A percentile compares a stretch with the other conserved stretches of the same genome.
Evolutionary conservation across 2,888 invertebrate species (phyloP).

Genomic region (Hipparchia semele): DNA sequence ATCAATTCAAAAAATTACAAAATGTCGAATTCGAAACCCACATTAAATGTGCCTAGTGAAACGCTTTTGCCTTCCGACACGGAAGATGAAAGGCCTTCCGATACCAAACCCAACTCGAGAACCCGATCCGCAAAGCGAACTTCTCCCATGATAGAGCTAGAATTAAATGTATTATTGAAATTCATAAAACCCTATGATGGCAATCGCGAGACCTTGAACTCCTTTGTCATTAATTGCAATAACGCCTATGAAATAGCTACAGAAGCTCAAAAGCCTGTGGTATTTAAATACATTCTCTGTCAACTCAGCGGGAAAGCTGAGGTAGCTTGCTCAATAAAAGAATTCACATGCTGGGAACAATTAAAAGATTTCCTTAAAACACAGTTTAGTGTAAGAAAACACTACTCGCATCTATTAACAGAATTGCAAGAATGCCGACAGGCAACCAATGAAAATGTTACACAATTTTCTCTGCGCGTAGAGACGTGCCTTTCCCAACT

Average conservation of each 20-base stretch:
- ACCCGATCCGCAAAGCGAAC: too few species aligned
- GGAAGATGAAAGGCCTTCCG: too few species aligned
- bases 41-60: too few species aligned
- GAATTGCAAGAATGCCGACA: constrained; percentile 43
- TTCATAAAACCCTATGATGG: constrained; percentile 27
- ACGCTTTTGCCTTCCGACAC: too few species aligned
- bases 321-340: constrained; percentile 45
- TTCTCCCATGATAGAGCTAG: background rate
- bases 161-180: too few species aligned
- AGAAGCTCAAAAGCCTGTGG: constrained; percentile 31
- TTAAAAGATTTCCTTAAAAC: constrained; percentile 45
- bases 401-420: constrained; percentile 42
- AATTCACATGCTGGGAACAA: constrained; percentile 43
- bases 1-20: too few species aligned
- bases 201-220: constrained; percentile 37
- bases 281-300: constrained; percentile 45
- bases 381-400: constrained; percentile 45
- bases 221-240: constrained; percentile 44
- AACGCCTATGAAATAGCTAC: constrained; percentile 42
- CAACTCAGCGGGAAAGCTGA: constrained; percentile 44
- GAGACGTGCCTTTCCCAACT: constrained; percentile 45
- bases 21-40: too few species aligned
- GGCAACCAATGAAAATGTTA: constrained; percentile 37
- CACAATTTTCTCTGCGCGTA: constrained; percentile 40
- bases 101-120: too few species aligned